Percentiles rank a stretch among this genome's conserved stretches.
Evolutionary conservation across 2,797 vertebrate genomes (phyloP).

Genomic region (Hylomyscus alleni): DNA sequence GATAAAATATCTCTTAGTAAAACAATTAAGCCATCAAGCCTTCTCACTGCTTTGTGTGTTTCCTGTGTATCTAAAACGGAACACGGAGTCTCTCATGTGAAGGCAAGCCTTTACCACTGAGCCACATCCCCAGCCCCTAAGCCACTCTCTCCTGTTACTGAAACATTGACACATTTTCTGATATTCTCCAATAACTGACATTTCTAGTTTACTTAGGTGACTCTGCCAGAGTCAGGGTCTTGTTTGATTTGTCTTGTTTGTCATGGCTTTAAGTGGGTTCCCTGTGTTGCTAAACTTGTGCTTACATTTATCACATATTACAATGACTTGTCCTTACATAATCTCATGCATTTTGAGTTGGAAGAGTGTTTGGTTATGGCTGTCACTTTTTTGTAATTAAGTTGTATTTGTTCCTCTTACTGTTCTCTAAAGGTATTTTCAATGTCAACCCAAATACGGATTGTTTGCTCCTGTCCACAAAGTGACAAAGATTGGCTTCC

Average conservation of each 20-base stretch:
- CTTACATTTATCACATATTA: not conserved
- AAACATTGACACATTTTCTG: not conserved
- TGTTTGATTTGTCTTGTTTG: not conserved
- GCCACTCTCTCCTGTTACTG: not conserved
- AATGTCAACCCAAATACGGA: constrained; percentile 98
- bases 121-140: not conserved
- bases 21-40: not conserved
- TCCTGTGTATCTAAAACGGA: not conserved
- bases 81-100: not conserved
- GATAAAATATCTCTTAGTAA: not conserved
- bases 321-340: not conserved
- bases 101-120: not conserved
- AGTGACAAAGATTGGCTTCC: constrained; percentile 98
- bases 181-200: not conserved
- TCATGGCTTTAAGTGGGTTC: not conserved
- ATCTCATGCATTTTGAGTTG: not conserved
- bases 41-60: not conserved
- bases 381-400: constrained; percentile 65
- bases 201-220: not conserved
- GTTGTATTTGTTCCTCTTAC: not conserved
- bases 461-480: constrained; percentile 99
- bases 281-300: not conserved
- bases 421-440: constrained; percentile 94
- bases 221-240: not conserved
- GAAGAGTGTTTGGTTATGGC: not conserved